Base-by-base conservation (phyloP, 2,797 vertebrate species). In the Myripristis jacobus region DNA sequence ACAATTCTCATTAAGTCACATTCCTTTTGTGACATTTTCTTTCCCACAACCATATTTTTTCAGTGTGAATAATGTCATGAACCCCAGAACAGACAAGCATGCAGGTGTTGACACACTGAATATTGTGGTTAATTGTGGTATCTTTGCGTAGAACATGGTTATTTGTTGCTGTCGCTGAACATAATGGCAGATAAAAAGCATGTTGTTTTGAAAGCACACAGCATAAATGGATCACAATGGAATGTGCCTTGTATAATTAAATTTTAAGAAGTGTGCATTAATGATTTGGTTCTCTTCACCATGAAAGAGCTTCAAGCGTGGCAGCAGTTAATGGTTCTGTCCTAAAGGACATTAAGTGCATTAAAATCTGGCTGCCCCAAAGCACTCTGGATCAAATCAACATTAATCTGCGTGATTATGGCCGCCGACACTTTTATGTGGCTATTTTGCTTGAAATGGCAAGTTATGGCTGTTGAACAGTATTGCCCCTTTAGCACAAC, bases 391-490 rank as follows among this genome's bases (percentile, higher is more conserved):
- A 82, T 90, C 61, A 71, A 79, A 83, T 88, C 29, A 77, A 66
- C 66, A 81, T 82, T 77, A 89, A 52, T 73, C 58, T 60, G 81
- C 80, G 76, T 47, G 18, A 67, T 73, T 61, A 21, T 29, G 36
- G 24, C 44, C 60, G 70, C 81, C 11, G n/a, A 73, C 63, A 53
- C 80, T 85, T 89, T 81, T 87, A 84, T 91, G 74, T 70, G 84
- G 86, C 81, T 65, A 75, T 87, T 91, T 89, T 87, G 80, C 86
- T 86, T 75, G 24, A 82, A 88, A 89, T 67, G 80, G 74, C 77
- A 55, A 74, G 73, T 84, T 68, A n/a, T n/a, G n/a, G n/a, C n/a
- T n/a, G n/a, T n/a, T n/a, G n/a, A n/a, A n/a, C 34, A 58, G 64
- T 50, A 70, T 77, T 68, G 65, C 69, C 55, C 73, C 48, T 62